A percentile compares a stretch with the other conserved stretches of the same genome.
These are phyloP conservation scores for Myotis brandtii DNA, from an alignment of 2,113 vertebrate genomes.

Conservation along the genomic window DNA sequence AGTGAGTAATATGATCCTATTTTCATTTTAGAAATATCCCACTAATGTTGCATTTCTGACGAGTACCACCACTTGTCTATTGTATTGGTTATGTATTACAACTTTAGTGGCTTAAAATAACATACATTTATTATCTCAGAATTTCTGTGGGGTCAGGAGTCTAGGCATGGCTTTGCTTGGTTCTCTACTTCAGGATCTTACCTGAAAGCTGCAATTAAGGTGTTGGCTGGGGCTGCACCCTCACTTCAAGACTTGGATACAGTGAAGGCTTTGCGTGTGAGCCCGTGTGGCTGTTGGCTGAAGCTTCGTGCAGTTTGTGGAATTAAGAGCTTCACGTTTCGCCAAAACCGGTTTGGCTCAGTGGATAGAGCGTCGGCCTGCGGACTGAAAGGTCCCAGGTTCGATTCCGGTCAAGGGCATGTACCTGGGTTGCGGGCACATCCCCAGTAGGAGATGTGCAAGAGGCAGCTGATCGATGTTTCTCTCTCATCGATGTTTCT, in stretches of 20 bases:
- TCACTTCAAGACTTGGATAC: background rate
- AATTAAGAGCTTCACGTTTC: background rate
- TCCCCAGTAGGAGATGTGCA: too few relatives aligned
- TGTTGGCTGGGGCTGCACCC: background rate
- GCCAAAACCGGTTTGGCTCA: too few relatives aligned
- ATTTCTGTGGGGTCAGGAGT: background rate
- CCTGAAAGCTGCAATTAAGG: background rate
- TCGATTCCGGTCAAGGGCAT: too few relatives aligned
- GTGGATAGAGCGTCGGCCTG: too few relatives aligned
- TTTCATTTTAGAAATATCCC: conserved; percentile 24
- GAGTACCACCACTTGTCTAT: background rate
- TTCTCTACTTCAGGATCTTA: background rate
- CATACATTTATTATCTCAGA: background rate
- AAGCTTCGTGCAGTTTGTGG: background rate
- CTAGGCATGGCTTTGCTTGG: background rate
- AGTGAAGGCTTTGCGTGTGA: background rate
- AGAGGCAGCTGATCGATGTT: too few relatives aligned
- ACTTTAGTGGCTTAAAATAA: conserved; percentile 6
- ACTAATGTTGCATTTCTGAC: conserved; percentile 14
- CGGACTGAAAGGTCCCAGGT: too few relatives aligned
- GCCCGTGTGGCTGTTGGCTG: background rate
- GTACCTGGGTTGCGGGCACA: too few relatives aligned
- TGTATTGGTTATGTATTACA: background rate
- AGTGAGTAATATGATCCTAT: background rate
- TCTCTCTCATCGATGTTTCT: too few relatives aligned